phyloP scores from a whole-genome alignment of 2,888 invertebrate species.

The Tenthredo scrophulariae region DNA sequence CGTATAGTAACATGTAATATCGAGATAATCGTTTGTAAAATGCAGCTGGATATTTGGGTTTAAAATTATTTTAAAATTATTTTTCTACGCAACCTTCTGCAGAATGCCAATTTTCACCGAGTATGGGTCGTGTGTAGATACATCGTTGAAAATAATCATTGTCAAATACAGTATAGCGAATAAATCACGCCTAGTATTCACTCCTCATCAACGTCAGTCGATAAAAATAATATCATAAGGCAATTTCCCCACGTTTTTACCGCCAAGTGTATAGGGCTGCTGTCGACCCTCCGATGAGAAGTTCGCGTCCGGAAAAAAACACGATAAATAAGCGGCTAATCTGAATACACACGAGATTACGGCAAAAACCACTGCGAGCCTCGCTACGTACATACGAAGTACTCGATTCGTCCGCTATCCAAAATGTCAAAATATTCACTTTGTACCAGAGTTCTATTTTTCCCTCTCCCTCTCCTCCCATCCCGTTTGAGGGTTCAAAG shows the following conservation, averaged over 20 bases:
- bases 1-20: not conserved
- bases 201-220: constrained; percentile 46
- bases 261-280: constrained; percentile 9
- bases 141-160: not conserved
- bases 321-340: constrained; percentile 50
- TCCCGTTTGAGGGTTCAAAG: not conserved
- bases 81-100: not conserved
- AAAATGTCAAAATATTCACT: not conserved
- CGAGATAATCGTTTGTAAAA: not conserved
- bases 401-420: constrained; percentile 2
- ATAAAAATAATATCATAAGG: constrained; percentile 46
- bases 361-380: constrained; percentile 20
- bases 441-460: not conserved
- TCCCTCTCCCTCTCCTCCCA: not conserved
- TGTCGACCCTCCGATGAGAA: constrained; percentile 44
- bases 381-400: constrained; percentile 4
- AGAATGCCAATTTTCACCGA: not conserved
- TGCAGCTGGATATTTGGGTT: not conserved
- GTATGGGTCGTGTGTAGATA: not conserved
- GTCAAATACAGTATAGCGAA: not conserved
- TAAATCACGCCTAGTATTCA: constrained; percentile 41
- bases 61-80: not conserved
- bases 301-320: constrained; percentile 15
- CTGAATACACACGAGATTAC: constrained; percentile 46
- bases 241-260: constrained; percentile 29